Base-by-base conservation (phyloP, 2,888 invertebrate genomes). In the Ormyrus labotus region DNA sequence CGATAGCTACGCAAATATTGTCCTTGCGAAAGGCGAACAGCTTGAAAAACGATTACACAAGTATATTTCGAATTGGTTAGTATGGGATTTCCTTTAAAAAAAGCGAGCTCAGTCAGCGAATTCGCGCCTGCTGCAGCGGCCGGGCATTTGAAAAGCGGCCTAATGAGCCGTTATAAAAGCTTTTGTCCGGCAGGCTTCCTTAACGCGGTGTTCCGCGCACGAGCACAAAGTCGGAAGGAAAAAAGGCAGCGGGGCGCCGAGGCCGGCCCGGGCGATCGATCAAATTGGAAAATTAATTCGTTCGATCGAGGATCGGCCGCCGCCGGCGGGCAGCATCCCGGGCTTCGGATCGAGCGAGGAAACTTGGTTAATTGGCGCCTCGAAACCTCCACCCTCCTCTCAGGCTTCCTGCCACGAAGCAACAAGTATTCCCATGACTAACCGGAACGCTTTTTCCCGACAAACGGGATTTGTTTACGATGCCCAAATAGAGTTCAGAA, bases 141-240 rank as follows among this genome's bases (percentile, higher is more conserved):
- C 4, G 34, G 34, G 61, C 69, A 7, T 57, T 68, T 73, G 60
- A 67, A 78, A 72, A 72, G 72, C 19, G 10, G 50, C 50, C 72
- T 79, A 79, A 73, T 73, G 73, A 79, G 68, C 68, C 68, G 68
- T 73, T 73, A 69, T 79, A 73, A 79, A 79, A 73, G 68, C 60
- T 58, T 79, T 73, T 79, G 73, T 79, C 64, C 67, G 34, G 19
- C 11, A 50, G 45, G 11, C n/a, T 57, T 70, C 67, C 34, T 67
- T 65, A 65, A 58, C 75, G 47, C 58, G 57, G 70, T 34, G 34
- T 65, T 71, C 10, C 10, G 53, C 50, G 6, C 19, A 48, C 34
- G 0, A 55, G 10, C 53, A 47, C 11, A 11, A 8, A 47, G 55
- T 45, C 1, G 10, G 9, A 64, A 58, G 2, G 34, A 34, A 34